Base-by-base conservation (phyloP, 2,113 vertebrate species). In the Otolemur garnettii region DNA sequence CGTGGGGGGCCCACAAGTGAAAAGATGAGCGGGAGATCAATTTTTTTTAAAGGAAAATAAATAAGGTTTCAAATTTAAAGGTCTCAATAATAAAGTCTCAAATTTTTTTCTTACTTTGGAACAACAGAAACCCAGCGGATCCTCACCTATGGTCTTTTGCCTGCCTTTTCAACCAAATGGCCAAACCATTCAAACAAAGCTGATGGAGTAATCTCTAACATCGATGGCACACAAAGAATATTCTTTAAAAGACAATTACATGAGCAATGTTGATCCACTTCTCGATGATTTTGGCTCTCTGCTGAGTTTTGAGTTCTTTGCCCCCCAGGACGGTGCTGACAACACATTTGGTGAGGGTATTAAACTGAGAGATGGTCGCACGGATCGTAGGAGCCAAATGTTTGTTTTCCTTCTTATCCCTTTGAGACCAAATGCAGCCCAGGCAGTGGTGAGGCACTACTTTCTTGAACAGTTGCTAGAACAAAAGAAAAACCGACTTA, bases 301-400 rank as follows among this genome's bases (percentile, higher is more conserved):
- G 99, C 90, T 99, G 99, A 0, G 99, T 98, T 75, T 99, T 98
- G 86, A 99, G 98, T 50, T 99, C 99, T 33, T 98, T 98, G 94
- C 97, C 98, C 33, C 98, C 98, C 95, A 99, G 98, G 95, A 99
- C 96, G 15, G 99, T 99, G 98, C 99, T 99, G 98, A 99, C 98
- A 62, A 99, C 99, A 14, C 99, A 99, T 17, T 98, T 99, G 7
- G 99, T 99, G 78, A 99, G 99, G 0, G 99, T 98, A 21, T 99
- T 99, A 97, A 99, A 99, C 98, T 99, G 99, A 0, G 99, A 99
- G 94, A 99, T 99, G 97, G 99, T 99, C 94, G 99, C 99, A 0
- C 99, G 99, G 93, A 99, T 98, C 17, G 99, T 99, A 59, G 99
- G 98, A 11, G 99, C 99, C 64, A 99, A 98, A 89, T 99, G 99